Evolutionary conservation across 2,113 vertebrate genomes (phyloP).

Genomic region (Psettodes erumei): DNA sequence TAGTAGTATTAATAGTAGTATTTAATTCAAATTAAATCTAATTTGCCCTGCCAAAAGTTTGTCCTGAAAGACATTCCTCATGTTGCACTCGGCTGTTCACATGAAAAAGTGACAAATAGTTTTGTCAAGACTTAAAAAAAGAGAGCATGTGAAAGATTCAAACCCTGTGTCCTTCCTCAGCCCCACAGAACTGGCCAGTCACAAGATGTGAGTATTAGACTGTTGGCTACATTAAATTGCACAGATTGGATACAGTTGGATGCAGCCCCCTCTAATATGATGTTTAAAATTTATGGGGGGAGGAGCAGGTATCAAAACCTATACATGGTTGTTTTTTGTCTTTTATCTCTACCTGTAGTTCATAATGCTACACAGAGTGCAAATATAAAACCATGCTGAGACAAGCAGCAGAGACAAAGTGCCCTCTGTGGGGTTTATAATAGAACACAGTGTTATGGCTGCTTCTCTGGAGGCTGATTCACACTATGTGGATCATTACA

Average conservation of each 20-base stretch:
- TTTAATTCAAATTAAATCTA: too few relatives aligned
- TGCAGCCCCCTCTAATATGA: too few relatives aligned
- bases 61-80: too few relatives aligned
- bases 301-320: background rate
- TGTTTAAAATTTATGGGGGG: too few relatives aligned
- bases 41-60: too few relatives aligned
- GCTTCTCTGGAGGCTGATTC: slow-evolving; percentile 50
- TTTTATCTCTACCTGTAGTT: background rate
- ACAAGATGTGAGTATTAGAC: too few relatives aligned
- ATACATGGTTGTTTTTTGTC: background rate
- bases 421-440: slow-evolving; percentile 29
- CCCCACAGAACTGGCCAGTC: background rate
- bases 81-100: background rate
- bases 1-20: too few relatives aligned
- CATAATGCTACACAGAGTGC: background rate
- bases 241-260: too few relatives aligned
- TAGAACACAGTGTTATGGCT: slow-evolving; percentile 33
- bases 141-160: background rate
- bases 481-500: slow-evolving; percentile 10
- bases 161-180: background rate
- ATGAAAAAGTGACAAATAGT: background rate
- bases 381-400: slow-evolving; percentile 32
- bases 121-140: background rate
- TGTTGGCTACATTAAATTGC: too few relatives aligned
- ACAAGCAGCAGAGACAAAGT: slow-evolving; percentile 35